Evolutionary conservation across 2,888 invertebrate genomes (phyloP).

Genomic region (Nemotelus nigrinus): DNA sequence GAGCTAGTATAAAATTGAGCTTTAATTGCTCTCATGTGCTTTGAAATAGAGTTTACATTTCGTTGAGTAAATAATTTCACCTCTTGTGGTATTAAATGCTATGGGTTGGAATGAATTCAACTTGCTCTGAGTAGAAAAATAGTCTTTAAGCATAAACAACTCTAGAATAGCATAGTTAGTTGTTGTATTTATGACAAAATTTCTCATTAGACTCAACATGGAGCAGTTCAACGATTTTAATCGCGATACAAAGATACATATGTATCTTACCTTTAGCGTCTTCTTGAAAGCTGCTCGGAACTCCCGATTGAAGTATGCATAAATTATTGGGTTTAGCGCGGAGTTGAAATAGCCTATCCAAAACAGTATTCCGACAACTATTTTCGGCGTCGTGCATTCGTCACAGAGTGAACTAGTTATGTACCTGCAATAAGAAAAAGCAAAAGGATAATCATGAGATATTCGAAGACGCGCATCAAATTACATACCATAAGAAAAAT

Average conservation of each 20-base stretch:
- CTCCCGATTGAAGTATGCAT: constrained; percentile 97
- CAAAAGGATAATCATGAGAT: neutral
- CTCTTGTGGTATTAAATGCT: too few relatives aligned
- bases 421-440: constrained; percentile 71
- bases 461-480: neutral
- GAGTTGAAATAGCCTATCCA: constrained; percentile 99
- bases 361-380: constrained; percentile 90
- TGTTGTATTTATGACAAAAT: neutral
- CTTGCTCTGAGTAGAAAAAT: too few relatives aligned
- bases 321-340: constrained; percentile 94
- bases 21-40: too few relatives aligned
- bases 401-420: constrained; percentile 81
- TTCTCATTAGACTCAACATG: neutral
- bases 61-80: too few relatives aligned
- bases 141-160: too few relatives aligned
- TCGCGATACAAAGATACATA: neutral
- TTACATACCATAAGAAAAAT: constrained; percentile 87
- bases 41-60: too few relatives aligned
- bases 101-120: too few relatives aligned
- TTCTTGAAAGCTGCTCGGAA: constrained; percentile 95
- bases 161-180: too few relatives aligned
- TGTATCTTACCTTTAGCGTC: constrained; percentile 70
- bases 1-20: too few relatives aligned
- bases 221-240: neutral
- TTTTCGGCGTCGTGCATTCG: constrained; percentile 82